phyloP scores from a whole-genome alignment of 1,140 invertebrate genomes.

The Chymomyza costata region DNA sequence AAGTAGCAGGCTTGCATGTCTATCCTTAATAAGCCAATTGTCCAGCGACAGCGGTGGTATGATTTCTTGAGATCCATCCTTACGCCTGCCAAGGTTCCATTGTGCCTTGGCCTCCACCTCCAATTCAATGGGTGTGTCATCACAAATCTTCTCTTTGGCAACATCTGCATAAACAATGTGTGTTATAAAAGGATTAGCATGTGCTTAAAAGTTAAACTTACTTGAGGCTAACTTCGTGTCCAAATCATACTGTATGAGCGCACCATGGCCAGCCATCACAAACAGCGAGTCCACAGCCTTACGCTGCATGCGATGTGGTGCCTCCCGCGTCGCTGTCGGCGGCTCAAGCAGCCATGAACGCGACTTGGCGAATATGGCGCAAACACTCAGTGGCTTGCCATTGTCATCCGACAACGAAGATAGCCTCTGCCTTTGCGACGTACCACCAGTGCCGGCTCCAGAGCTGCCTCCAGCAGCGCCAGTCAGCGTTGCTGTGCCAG shows the following conservation, averaged over 20 bases:
- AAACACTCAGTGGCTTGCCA: constrained; percentile 82
- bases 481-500: constrained; percentile 29
- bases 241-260: constrained; percentile 92
- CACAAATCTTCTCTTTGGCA: constrained; percentile 91
- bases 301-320: constrained; percentile 70
- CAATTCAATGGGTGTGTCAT: constrained; percentile 92
- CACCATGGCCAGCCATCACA: constrained; percentile 91
- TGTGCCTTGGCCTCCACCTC: constrained; percentile 90
- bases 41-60: constrained; percentile 81
- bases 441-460: constrained; percentile 14
- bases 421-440: constrained; percentile 79
- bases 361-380: constrained; percentile 85
- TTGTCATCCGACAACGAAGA: constrained; percentile 82
- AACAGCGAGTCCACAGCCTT: constrained; percentile 89
- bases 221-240: constrained; percentile 86
- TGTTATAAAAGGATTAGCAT: background rate
- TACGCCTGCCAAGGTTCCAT: constrained; percentile 86
- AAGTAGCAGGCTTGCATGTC: constrained; percentile 55
- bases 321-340: constrained; percentile 76
- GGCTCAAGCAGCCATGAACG: constrained; percentile 84
- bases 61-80: constrained; percentile 82
- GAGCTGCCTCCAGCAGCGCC: background rate
- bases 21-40: constrained; percentile 76
- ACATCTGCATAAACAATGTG: constrained; percentile 77
- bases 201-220: constrained; percentile 49